Evolutionary conservation across 2,888 invertebrate species (phyloP).

Genomic region (Sphaerophoria taeniata): DNA sequence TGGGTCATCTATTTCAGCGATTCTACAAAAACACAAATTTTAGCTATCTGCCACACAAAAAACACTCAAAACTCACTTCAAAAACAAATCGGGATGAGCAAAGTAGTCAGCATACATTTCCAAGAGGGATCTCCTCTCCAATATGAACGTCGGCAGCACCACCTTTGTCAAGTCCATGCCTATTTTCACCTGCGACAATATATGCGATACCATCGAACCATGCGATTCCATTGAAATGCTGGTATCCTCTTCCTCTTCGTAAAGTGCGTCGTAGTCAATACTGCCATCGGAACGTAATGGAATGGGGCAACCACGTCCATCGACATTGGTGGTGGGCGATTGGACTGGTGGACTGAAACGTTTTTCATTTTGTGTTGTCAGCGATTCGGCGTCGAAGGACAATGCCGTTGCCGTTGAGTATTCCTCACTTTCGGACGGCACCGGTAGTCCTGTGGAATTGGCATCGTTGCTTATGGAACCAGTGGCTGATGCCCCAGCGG

Average conservation of each 20-base stretch:
- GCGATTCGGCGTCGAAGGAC: constrained; percentile 74
- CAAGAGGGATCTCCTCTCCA: constrained; percentile 97
- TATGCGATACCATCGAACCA: constrained; percentile 98
- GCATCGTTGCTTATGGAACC: constrained; percentile 55
- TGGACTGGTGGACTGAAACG: constrained; percentile 41
- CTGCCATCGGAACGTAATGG: constrained; percentile 87
- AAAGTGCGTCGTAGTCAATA: constrained; percentile 93
- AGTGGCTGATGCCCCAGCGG: constrained; percentile 66
- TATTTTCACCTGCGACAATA: constrained; percentile 98
- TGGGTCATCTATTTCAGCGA: constrained; percentile 93
- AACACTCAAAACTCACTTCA: constrained; percentile 86
- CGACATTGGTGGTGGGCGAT: too few relatives aligned
- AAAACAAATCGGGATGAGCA: constrained; percentile 98
- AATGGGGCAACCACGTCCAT: constrained; percentile 24
- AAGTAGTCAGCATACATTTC: constrained; percentile 99
- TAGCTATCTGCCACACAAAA: not conserved
- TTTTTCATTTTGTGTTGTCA: constrained; percentile 56
- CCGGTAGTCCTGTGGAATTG: constrained; percentile 68
- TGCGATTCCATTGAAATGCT: constrained; percentile 97
- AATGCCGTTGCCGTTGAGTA: constrained; percentile 78
- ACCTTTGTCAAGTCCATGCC: constrained; percentile 99
- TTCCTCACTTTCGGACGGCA: constrained; percentile 79
- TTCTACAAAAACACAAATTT: constrained; percentile 84
- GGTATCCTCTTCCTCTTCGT: constrained; percentile 95
- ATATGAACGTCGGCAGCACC: constrained; percentile 98